phyloP scores from a whole-genome alignment of 1,140 invertebrate genomes.

The Drosophila fuyamai region DNA sequence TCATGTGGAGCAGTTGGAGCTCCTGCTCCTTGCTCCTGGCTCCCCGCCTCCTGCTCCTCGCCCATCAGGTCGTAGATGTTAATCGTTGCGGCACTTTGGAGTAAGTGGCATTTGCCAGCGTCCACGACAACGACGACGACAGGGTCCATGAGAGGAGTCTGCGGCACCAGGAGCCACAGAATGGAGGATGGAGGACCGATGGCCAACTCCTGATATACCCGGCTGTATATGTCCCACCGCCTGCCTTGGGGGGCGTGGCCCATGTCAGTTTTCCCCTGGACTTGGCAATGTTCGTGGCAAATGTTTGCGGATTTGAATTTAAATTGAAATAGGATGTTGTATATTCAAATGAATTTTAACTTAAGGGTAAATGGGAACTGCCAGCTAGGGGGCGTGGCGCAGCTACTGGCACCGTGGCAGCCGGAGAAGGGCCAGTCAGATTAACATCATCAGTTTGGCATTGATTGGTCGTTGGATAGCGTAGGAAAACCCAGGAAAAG shows the following conservation, averaged over 20 bases:
- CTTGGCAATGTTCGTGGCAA: slow-evolving; percentile 73
- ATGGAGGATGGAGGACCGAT: slow-evolving; percentile 30
- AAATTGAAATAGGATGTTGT: slow-evolving; percentile 85
- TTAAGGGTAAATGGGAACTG: slow-evolving; percentile 76
- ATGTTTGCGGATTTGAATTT: slow-evolving; percentile 85
- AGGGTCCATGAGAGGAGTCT: slow-evolving; percentile 30
- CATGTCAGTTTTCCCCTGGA: slow-evolving; percentile 69
- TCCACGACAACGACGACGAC: slow-evolving; percentile 64
- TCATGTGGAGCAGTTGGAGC: slow-evolving; percentile 30
- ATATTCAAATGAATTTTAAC: slow-evolving; percentile 85
- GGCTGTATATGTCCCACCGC: slow-evolving; percentile 26
- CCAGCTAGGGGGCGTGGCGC: slow-evolving; percentile 41
- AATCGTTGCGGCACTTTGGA: slow-evolving; percentile 81
- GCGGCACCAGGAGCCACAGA: slow-evolving; percentile 5
- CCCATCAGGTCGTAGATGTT: slow-evolving; percentile 79
- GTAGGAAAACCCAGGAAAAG: slow-evolving; percentile 57
- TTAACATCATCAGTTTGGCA: slow-evolving; percentile 84
- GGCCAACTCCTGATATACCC: slow-evolving; percentile 67
- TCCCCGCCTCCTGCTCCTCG: slow-evolving; percentile 3
- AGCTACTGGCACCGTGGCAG: slow-evolving; percentile 26
- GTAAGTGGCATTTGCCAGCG: slow-evolving; percentile 81
- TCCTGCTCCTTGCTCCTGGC: slow-evolving; percentile 1
- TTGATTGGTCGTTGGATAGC: slow-evolving; percentile 83
- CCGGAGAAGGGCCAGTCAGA: slow-evolving; percentile 61
- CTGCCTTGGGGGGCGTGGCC: slow-evolving; percentile 58